Evolutionary conservation across 2,888 invertebrate species (phyloP), one percentile per base, ranked within the genome.

Genomic region (Tachina fera): DNA sequence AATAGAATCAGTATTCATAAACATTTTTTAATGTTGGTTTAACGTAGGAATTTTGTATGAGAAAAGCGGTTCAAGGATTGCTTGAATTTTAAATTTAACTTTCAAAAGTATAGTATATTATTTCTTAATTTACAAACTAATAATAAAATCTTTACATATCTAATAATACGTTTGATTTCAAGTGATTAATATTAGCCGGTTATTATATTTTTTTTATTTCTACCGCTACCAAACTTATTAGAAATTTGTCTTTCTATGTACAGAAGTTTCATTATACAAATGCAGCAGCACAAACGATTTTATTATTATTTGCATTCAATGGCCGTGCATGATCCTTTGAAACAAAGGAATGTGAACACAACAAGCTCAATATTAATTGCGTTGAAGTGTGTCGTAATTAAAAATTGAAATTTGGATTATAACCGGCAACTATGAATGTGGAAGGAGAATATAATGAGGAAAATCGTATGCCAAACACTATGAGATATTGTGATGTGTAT

Each of bases 311-410:
- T 78, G 9, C 68, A 41, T 70, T 22, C 14, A 22, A 45, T 19
- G 16, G 43, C 60, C 51, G 22, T 67, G 58, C 51, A 39, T 67
- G 58, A 67, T 53, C 1, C 53, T 22, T 58, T 60, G 45, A 9
- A 47, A 31, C 70, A 60, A 76, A 61, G 45, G 16, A 75, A 41
- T 47, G 19, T 3, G 43, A 16, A 47, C 53, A 53, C 53, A 53
- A 45, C 43, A 45, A 56, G 2, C 56, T 11, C 47, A 39, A 56
- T 70, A 70, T 76, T 63, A 70, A 70, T 63, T 75, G 41, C 39
- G 16, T 75, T 61, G 39, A 70, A 70, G 10, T 70, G 56, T 76
- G 68, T 31, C 56, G 61, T 76, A 76, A 76, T 82, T 82, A 82
- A 68, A 82, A 76, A 68, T 56, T 63, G 56, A 70, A 70, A 49